A percentile compares a stretch with the other conserved stretches of the same genome.
Conservation (phyloP, 1,140 invertebrate species). For the Pseudachorutes palmiensis region DNA sequence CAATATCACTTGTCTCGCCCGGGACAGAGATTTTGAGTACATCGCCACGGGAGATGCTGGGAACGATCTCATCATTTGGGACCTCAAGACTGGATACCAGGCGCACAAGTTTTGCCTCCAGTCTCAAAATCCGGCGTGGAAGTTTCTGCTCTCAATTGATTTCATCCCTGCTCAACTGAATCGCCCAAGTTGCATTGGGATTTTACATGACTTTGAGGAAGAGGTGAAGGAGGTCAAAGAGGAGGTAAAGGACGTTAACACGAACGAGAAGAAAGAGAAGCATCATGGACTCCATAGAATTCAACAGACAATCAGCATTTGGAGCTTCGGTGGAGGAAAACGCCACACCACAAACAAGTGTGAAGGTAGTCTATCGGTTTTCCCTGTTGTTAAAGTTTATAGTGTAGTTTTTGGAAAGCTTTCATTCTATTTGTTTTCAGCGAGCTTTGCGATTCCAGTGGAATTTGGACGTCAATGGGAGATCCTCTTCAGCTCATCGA, state of each 20-base stretch:
- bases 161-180: not conserved
- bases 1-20: slow-evolving; percentile 14
- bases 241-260: not conserved
- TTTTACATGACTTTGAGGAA: too few relatives aligned
- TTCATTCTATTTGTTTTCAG: slow-evolving; percentile 12
- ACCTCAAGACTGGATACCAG: slow-evolving; percentile 17
- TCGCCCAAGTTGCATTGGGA: not conserved
- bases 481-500: slow-evolving; percentile 16
- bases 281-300: not conserved
- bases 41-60: slow-evolving; percentile 32
- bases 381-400: not conserved
- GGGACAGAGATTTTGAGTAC: slow-evolving; percentile 6
- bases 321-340: not conserved
- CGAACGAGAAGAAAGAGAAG: not conserved
- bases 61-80: slow-evolving; percentile 34
- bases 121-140: not conserved
- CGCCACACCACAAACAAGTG: not conserved
- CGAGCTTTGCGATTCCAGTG: not conserved
- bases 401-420: not conserved
- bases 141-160: slow-evolving; percentile 7
- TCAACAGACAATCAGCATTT: slow-evolving; percentile 13
- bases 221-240: not conserved
- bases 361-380: not conserved
- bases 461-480: slow-evolving; percentile 19
- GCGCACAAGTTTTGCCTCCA: not conserved